phyloP scores from a whole-genome alignment of 2,797 vertebrate species.

The Poecile montanus region DNA sequence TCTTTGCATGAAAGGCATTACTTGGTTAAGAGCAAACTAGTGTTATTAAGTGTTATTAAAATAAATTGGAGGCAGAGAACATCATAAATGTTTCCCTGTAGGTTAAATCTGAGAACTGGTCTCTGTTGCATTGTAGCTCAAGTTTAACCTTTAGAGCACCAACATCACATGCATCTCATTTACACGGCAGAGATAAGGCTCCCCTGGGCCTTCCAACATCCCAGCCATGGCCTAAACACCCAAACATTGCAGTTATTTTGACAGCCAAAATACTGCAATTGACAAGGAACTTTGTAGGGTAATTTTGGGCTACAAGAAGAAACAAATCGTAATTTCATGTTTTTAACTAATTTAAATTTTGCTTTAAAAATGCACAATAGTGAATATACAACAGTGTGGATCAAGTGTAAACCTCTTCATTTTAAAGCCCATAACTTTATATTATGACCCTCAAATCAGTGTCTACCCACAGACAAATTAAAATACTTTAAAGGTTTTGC shows the following conservation, averaged over 20 bases:
- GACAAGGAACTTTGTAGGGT: not conserved
- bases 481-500: not conserved
- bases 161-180: not conserved
- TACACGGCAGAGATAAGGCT: not conserved
- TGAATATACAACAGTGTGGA: accelerated
- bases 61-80: conserved; percentile 66
- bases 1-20: conserved; percentile 51
- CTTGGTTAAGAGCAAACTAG: conserved; percentile 36
- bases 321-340: not conserved
- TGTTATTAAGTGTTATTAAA: conserved; percentile 75
- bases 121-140: not conserved
- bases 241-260: not conserved
- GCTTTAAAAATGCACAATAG: not conserved
- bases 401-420: not conserved
- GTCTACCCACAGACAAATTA: not conserved
- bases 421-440: not conserved
- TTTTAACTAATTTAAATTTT: not conserved
- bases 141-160: conserved; percentile 50
- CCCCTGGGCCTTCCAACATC: not conserved
- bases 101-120: conserved; percentile 40
- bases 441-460: not conserved
- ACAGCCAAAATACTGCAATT: not conserved
- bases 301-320: not conserved
- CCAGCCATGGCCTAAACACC: not conserved
- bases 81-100: conserved; percentile 58